Conservation (phyloP, 2,113 vertebrate species). For the Notarius quadriscutis region DNA sequence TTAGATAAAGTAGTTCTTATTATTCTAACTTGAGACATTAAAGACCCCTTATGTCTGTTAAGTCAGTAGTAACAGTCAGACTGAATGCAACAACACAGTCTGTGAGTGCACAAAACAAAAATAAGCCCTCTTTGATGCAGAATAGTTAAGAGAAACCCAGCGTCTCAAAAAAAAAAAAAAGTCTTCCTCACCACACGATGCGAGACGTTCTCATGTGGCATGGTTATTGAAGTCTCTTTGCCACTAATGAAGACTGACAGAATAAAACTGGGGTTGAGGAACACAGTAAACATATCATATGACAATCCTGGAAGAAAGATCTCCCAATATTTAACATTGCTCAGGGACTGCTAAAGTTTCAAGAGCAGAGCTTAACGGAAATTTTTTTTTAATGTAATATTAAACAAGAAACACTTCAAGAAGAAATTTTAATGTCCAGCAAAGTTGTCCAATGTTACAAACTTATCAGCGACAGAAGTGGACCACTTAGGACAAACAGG, state of each 20-base stretch:
- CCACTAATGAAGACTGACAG: conserved; percentile 31
- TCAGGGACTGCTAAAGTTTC: neutral
- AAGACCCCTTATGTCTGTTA: neutral
- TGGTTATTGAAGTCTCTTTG: neutral
- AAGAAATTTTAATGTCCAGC: too few species aligned
- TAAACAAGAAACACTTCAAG: too few species aligned
- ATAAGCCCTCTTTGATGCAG: neutral
- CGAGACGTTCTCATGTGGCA: neutral
- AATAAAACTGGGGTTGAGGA: neutral
- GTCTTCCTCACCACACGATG: conserved; percentile 12
- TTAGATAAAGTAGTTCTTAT: neutral
- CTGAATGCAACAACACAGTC: neutral
- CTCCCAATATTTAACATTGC: neutral
- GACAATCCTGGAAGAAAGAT: neutral
- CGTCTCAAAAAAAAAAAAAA: neutral
- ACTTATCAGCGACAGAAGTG: neutral
- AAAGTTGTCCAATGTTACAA: too few species aligned
- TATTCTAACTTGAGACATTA: neutral
- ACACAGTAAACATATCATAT: neutral
- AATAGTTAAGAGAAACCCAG: neutral
- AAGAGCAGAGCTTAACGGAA: neutral
- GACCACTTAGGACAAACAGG: too few species aligned
- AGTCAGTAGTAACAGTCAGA: neutral
- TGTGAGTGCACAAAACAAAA: neutral
- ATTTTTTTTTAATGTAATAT: too few species aligned